Base-by-base conservation (phyloP, 1,140 invertebrate genomes). In the Drosophila ogumai region DNA sequence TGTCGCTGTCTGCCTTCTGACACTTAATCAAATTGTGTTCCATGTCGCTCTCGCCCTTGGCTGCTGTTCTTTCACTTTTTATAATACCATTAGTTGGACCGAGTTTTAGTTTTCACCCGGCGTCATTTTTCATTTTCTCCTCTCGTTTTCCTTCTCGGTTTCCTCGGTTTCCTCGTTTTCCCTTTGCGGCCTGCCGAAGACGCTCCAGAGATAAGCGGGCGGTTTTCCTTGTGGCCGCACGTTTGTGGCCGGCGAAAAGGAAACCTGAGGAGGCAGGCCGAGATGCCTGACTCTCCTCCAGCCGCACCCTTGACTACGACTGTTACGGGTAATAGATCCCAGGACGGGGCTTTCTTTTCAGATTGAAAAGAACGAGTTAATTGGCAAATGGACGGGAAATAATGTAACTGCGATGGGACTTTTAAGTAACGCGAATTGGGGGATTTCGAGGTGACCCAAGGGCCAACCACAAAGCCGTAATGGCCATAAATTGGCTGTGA, bases 21-120 rank as follows among this genome's bases (percentile, higher is more conserved):
- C 79, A 86, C 66, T 82, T 87, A 87, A 86, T 86, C 82, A 87
- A 86, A 86, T 85, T 78, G 74, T 75, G 57, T 67, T 69, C 57
- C 60, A 22, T 74, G 74, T 54, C 61, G 17, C 38, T 8, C 13
- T 74, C 40, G 36, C n/a, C 40, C 47, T 38, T 13, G 54, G 43
- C 43, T 57, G 28, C 25, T 49, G 36, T 59, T 28, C 17, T 32
- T 61, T 54, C 46, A 36, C 22, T 56, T 50, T 78, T 71, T 55
- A 67, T 86, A 80, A 82, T 79, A 63, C 76, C 84, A 88, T 88
- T 84, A 74, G 76, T 69, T 59, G 40, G 60, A 50, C 43, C 46
- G 44, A 69, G 77, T 65, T 76, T 80, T 67, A 69, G 69, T 66
- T 72, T 44, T 79, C 44, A 66, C 78, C 78, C 57, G 59, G 55